phyloP scores from a whole-genome alignment of 2,113 vertebrate species.

The Pterocles burchelli region DNA sequence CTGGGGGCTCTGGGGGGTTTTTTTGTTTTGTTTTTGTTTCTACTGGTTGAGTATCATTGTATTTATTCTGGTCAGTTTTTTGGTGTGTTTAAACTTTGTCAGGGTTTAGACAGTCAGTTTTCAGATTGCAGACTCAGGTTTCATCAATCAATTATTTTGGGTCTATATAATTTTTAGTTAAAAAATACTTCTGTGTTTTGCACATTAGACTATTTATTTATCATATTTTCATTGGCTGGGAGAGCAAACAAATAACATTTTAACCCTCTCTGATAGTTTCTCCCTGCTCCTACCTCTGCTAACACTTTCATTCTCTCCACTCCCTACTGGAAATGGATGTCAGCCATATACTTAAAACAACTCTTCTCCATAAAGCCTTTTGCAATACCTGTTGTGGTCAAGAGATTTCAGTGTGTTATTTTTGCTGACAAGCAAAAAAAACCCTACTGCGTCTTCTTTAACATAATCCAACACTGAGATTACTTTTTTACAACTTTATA shows the following conservation, averaged over 20 bases:
- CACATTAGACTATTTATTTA: neutral
- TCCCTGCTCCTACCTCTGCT: neutral
- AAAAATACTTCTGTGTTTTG: neutral
- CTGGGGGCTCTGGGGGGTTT: neutral
- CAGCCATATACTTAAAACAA: neutral
- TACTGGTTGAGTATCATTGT: fast-evolving
- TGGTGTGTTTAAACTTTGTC: neutral
- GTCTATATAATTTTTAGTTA: neutral
- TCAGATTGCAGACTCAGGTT: neutral
- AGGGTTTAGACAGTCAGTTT: neutral
- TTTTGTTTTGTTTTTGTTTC: neutral
- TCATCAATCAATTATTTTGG: neutral
- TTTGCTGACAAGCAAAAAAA: neutral
- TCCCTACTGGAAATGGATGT: neutral
- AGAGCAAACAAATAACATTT: neutral
- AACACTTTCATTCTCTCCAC: neutral
- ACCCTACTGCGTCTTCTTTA: neutral
- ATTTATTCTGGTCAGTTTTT: neutral
- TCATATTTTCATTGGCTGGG: neutral
- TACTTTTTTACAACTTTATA: neutral
- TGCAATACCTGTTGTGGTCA: neutral
- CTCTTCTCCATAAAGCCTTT: neutral
- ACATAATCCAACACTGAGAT: neutral
- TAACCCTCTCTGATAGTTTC: neutral
- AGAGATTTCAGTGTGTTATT: neutral